phyloP scores from a whole-genome alignment of 2,888 invertebrate genomes.

The Cephus nigrinus region DNA sequence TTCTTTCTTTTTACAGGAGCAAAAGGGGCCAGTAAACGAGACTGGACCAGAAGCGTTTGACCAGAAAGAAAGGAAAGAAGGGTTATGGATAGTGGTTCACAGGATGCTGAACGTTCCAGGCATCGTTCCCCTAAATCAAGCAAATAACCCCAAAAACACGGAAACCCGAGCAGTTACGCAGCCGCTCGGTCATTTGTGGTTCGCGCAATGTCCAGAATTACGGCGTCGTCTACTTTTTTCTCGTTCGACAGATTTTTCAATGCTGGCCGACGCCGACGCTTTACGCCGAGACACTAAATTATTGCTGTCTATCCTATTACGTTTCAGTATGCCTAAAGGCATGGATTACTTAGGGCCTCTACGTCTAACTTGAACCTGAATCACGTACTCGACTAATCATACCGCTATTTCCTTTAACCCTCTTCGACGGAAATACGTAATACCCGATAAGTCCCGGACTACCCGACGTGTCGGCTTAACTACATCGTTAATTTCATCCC shows the following conservation, averaged over 20 bases:
- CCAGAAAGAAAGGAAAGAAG: conserved; percentile 35
- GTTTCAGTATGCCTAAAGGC: background rate
- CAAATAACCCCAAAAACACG: conserved; percentile 49
- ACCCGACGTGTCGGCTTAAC: conserved; percentile 26
- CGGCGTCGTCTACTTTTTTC: conserved; percentile 45
- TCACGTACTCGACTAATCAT: conserved; percentile 66
- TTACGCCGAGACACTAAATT: background rate
- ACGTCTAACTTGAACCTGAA: conserved; percentile 45
- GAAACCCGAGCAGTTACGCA: conserved; percentile 44
- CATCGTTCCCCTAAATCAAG: conserved; percentile 53
- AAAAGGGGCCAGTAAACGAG: background rate
- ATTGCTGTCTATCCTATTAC: background rate
- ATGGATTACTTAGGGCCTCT: background rate
- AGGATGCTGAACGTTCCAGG: conserved; percentile 20
- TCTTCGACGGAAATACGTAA: conserved; percentile 25
- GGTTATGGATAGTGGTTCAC: conserved; percentile 27
- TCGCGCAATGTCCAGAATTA: conserved; percentile 47
- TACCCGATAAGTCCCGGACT: conserved; percentile 13
- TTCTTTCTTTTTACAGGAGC: background rate
- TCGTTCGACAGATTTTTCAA: conserved; percentile 12
- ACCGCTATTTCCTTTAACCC: conserved; percentile 66
- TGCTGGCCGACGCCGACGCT: background rate
- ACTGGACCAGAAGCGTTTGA: background rate
- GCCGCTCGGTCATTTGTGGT: conserved; percentile 57
- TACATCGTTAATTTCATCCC: background rate